Evolutionary conservation across 2,888 invertebrate species (phyloP), one percentile per base, ranked within the genome.

Genomic region (Orthonychiurus folsomi): DNA sequence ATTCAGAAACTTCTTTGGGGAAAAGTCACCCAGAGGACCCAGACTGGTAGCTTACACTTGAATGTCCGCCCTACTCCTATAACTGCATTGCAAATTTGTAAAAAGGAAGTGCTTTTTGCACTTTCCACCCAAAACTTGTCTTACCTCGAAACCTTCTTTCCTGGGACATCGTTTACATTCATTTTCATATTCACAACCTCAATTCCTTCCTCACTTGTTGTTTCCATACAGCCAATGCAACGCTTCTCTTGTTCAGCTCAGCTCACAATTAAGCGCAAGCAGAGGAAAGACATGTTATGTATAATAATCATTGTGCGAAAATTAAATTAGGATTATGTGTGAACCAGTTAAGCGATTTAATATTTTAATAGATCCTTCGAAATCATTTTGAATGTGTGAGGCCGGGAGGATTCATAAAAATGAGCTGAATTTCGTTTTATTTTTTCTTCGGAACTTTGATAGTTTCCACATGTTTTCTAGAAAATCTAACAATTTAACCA

Each of bases 101-200:
- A 15, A 37, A n/a, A n/a, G 15, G 37, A 37, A 37, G 37, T 37
- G 5, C 37, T 15, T 37, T 37, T 15, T 66, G 67, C 69, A 69
- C 70, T 72, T 71, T 69, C 67, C 69, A 69, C 68, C 70, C 67
- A 68, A 71, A 71, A 71, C 66, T 68, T 62, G 66, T 69, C 66
- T 69, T 69, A 70, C 70, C 73, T 73, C 73, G 65, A 70, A 71
- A 71, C 73, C 73, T 72, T 73, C 65, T 72, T 72, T 69, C 61
- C 53, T 62, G 52, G n/a, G 12, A 15, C 24, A 52, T 52, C 24
- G 3, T 52, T 12, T 52, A 52, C 52, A 20, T 52, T 52, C 24
- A 23, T 52, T 52, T 54, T 56, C 20, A 52, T 52, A 52, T 52
- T 52, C 52, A 52, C 24, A 69, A 70, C 72, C 72, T 69, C 66